Evolutionary conservation across 2,888 invertebrate genomes (phyloP), one percentile per base, ranked within the genome.

Genomic region (Glyphotaelius pellucidus): DNA sequence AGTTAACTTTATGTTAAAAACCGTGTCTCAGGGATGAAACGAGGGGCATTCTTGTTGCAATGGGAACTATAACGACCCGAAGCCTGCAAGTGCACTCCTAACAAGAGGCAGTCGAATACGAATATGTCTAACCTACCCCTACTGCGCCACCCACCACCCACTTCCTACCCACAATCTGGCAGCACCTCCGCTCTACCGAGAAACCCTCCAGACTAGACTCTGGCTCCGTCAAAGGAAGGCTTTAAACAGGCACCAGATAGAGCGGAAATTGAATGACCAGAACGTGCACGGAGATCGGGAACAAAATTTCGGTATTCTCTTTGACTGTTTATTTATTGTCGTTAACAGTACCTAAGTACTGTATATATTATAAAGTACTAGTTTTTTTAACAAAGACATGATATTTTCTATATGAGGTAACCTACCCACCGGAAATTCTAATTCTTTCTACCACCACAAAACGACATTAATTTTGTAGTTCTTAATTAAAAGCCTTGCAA

Each of bases 91-190:
- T 88, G 52, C 88, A 88, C 88, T 67, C 88, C 88, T 88, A 88
- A 88, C 88, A 88, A 88, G 88, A 88, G 88, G 67, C 87, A 87
- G 88, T 88, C 88, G 88, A 88, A 88, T 88, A 15, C 88, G 88
- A 88, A 88, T 85, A 87, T 88, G 88, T 52, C 67, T 88, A 52
- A 47, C 52, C 30, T 14, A 67, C 30, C 88, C 42, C 85, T 15
- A 67, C n/a, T n/a, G 67, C 9, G n/a, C 19, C 47, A 47, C 47
- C 47, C 67, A 67, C 19, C 67, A 67, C 67, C 67, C 67, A 67
- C 67, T 67, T 67, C 67, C 67, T 67, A 7, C 67, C 9, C 67
- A 5, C 25, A n/a, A 25, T 67, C 25, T 67, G 67, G 67, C 7
- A 67, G 25, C 25, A 19, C 67, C n/a, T 25, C 25, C 25, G 25